Evolutionary conservation across 2,113 vertebrate species (phyloP).

Genomic region (Varanus salvator): DNA sequence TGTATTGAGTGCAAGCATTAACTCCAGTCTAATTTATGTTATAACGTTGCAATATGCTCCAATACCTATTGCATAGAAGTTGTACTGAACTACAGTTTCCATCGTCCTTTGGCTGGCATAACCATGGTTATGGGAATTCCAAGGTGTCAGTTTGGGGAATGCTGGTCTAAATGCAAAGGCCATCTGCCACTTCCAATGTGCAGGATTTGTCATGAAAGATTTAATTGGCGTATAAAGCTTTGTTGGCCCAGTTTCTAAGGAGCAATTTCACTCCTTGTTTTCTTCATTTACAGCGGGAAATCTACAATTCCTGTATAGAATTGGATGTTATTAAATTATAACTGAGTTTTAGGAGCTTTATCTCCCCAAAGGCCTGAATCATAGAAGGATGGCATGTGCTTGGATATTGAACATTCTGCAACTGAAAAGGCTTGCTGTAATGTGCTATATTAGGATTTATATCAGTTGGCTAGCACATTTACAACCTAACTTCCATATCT

Average conservation of each 20-base stretch:
- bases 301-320: slow-evolving; percentile 26
- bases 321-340: slow-evolving; percentile 24
- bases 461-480: not conserved
- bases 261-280: not conserved
- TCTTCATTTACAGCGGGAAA: slow-evolving; percentile 6
- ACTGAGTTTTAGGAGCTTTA: slow-evolving; percentile 2
- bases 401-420: not conserved
- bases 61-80: not conserved
- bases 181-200: not conserved
- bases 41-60: not conserved
- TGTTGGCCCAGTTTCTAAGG: slow-evolving; percentile 14
- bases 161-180: not conserved
- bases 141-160: too few species aligned
- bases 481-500: slow-evolving; percentile 22
- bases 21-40: not conserved
- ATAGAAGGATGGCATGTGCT: not conserved
- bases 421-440: slow-evolving; percentile 18
- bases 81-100: too few species aligned
- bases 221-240: not conserved
- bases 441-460: slow-evolving; percentile 13
- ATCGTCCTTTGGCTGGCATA: too few species aligned
- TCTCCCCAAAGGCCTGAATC: slow-evolving; percentile 12
- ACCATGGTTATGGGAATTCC: too few species aligned
- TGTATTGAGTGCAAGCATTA: not conserved
- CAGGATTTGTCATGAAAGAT: not conserved